Percentiles rank a stretch among this genome's conserved stretches.
These are phyloP conservation scores for Scortum barcoo DNA, from an alignment of 2,113 vertebrate genomes.

Conservation along the genomic window DNA sequence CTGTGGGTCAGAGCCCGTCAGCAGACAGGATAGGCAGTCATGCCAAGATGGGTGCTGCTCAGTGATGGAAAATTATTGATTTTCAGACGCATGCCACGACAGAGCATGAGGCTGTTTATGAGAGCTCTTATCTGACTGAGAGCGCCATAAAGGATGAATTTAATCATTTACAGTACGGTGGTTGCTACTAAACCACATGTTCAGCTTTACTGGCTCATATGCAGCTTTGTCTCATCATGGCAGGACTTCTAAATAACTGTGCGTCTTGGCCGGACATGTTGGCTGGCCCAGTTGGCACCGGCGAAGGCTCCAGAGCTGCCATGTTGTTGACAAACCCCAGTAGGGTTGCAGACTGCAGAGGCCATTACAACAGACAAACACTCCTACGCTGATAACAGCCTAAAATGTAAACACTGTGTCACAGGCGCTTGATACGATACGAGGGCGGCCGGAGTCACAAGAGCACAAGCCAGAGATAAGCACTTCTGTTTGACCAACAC, in stretches of 20 bases:
- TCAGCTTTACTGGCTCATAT: background rate
- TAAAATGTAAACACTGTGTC: slow-evolving; percentile 28
- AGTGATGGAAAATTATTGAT: slow-evolving; percentile 76
- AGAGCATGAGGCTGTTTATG: slow-evolving; percentile 40
- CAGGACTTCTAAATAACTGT: background rate
- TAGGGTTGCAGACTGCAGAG: slow-evolving; percentile 8
- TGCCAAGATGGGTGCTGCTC: slow-evolving; percentile 20
- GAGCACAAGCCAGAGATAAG: background rate
- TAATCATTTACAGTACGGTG: slow-evolving; percentile 12
- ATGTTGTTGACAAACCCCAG: slow-evolving; percentile 30
- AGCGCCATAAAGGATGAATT: slow-evolving; percentile 3
- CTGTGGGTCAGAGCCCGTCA: slow-evolving; percentile 14
- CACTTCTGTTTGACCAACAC: background rate
- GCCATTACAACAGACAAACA: slow-evolving; percentile 31
- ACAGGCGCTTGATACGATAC: background rate
- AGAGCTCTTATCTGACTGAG: slow-evolving; percentile 24
- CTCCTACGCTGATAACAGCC: slow-evolving; percentile 10
- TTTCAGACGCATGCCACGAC: slow-evolving; percentile 47
- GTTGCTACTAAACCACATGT: slow-evolving; percentile 19
- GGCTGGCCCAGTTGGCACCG: slow-evolving; percentile 18
- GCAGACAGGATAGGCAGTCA: slow-evolving; percentile 29
- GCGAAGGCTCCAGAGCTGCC: slow-evolving; percentile 20
- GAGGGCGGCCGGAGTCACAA: background rate
- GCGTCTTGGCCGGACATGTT: background rate
- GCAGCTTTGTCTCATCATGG: background rate